Conservation (phyloP, 2,113 vertebrate species). For the Cephalopholis sonnerati region DNA sequence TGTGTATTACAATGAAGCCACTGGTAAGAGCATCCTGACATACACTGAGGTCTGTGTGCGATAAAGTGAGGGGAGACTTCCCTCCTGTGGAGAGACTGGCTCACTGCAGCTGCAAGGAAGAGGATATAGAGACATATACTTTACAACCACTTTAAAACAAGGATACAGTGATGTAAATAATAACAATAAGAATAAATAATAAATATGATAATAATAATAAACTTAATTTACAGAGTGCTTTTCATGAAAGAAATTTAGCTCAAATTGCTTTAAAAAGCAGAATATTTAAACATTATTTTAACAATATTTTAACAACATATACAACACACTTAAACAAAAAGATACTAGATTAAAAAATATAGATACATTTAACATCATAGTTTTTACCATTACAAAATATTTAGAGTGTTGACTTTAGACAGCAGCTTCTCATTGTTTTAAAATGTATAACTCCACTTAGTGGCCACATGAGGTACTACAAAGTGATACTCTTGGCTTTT, state of each 20-base stretch:
- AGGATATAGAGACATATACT: neutral
- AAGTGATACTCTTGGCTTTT: neutral
- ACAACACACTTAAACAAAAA: no score
- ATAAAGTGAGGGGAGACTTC: neutral
- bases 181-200: no score
- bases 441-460: constrained; percentile 14
- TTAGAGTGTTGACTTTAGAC: no score
- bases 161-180: neutral
- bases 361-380: no score
- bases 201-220: no score
- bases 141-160: neutral
- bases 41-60: neutral
- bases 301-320: no score
- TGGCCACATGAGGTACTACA: neutral
- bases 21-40: constrained; percentile 71
- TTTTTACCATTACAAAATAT: no score
- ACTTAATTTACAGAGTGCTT: no score
- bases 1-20: constrained; percentile 90
- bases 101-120: constrained; percentile 3
- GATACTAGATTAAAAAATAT: no score
- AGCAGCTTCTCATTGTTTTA: neutral
- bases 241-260: no score
- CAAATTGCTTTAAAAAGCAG: no score
- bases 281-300: no score
- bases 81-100: neutral